Percentiles rank a stretch among this genome's conserved stretches.
phyloP scores from a whole-genome alignment of 1,140 invertebrate genomes.

The Cotesia glomerata region DNA sequence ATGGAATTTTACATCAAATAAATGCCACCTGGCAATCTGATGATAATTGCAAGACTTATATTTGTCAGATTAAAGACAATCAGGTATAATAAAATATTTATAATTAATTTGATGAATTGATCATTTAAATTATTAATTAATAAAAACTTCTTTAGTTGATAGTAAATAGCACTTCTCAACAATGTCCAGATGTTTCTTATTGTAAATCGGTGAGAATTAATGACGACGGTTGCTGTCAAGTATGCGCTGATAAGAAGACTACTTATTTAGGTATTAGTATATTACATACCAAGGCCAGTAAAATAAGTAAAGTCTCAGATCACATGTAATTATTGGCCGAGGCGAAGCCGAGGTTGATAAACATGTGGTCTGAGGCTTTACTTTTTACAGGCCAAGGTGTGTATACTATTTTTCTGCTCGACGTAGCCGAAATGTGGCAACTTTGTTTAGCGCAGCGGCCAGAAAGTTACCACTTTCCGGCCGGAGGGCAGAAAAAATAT shows the following conservation, averaged over 20 bases:
- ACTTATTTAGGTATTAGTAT: constrained; percentile 37
- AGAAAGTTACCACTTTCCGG: no score
- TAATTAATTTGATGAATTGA: not conserved
- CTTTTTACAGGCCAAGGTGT: no score
- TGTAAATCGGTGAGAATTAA: constrained; percentile 67
- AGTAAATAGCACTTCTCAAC: constrained; percentile 62
- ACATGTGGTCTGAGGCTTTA: no score
- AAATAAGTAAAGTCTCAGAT: no score
- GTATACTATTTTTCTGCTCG: no score
- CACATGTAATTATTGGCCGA: no score
- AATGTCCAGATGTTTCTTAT: constrained; percentile 69
- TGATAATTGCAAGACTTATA: constrained; percentile 73
- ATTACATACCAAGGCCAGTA: no score
- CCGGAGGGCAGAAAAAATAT: no score
- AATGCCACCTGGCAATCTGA: constrained; percentile 67
- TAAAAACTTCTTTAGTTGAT: constrained; percentile 55
- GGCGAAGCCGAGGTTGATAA: no score
- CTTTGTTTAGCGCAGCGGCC: no score
- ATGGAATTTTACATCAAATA: constrained; percentile 63
- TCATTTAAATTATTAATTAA: not conserved
- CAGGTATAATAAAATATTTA: constrained; percentile 43
- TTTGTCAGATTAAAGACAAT: constrained; percentile 60
- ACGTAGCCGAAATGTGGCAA: no score
- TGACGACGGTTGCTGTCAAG: constrained; percentile 70
- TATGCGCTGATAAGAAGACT: constrained; percentile 58